Conservation (phyloP, 2,113 vertebrate species). For the Globicephala melas region DNA sequence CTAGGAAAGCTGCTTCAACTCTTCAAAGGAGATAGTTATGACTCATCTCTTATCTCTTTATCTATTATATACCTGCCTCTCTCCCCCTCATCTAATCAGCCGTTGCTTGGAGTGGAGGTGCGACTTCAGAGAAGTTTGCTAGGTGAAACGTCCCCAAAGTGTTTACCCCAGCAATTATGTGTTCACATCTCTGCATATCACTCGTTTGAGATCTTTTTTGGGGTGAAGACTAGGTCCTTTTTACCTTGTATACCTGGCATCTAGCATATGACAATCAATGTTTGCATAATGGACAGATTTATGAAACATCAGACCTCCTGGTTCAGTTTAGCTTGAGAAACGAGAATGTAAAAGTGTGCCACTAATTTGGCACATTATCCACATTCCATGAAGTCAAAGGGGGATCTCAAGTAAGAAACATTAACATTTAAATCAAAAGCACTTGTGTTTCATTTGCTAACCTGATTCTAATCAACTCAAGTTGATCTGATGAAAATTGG, state of each 20-base stretch:
- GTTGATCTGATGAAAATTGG: constrained; percentile 50
- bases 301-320: neutral
- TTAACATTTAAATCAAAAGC: constrained; percentile 54
- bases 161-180: neutral
- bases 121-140: neutral
- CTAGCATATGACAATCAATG: neutral
- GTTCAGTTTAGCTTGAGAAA: neutral
- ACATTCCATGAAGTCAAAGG: neutral
- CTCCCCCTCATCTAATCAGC: neutral
- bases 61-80: neutral
- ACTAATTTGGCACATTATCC: neutral
- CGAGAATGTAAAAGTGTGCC: neutral
- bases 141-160: neutral
- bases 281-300: neutral
- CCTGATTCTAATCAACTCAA: constrained; percentile 30
- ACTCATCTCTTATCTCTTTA: neutral
- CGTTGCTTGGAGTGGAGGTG: neutral
- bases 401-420: neutral
- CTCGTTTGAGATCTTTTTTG: neutral
- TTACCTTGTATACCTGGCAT: neutral
- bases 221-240: neutral
- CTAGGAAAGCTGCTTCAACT: neutral
- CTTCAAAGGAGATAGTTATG: neutral
- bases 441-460: constrained; percentile 39
- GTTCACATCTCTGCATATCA: neutral